Evolutionary conservation across 2,797 vertebrate genomes (phyloP), one percentile per base, ranked within the genome.

Genomic region (Coranthus polyacanthus): DNA sequence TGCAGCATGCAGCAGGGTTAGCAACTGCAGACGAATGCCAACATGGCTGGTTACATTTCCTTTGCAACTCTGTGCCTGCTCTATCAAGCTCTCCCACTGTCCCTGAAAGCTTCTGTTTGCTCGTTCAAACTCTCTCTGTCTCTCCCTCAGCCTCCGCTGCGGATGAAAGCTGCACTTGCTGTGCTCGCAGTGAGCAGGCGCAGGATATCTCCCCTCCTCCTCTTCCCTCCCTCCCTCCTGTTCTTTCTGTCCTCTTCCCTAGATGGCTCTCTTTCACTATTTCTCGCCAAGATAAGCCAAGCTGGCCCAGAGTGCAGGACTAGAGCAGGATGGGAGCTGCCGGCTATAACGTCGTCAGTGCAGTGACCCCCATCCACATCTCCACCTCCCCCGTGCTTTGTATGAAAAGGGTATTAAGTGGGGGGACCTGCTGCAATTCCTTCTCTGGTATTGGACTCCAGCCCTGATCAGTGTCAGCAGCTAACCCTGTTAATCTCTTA

Each of bases 131-230:
- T 80, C 87, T 70, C 72, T 69, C 83, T 6, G 76, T 73, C 79
- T 78, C 80, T 76, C 83, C 56, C 73, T 79, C 80, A 66, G 83
- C 82, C 83, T 89, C 90, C 47, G 87, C 92, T 90, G 93, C 92
- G 66, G 93, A 93, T 92, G 92, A 91, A 88, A 90, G 90, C 90
- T 91, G 89, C 90, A 90, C 90, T 93, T 86, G 86, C 92, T 88
- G 75, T 72, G 82, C 83, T 81, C 81, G 41, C 68, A 93, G 84
- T 91, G 92, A 93, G 94, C 93, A 94, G 88, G 94, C 91, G 92
- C 93, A 80, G 72, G 63, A 85, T 70, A 65, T 54, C 67, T 69
- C 42, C 47, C 65, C 68, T 46, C 62, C 60, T 41, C 67, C 68
- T 7, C 59, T 69, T 47, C 56, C 37, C 34, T 39, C 61, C 50